Percentiles rank a stretch among this genome's conserved stretches.
phyloP scores from a whole-genome alignment of 1,140 invertebrate species.

The Bombyx mandarina region DNA sequence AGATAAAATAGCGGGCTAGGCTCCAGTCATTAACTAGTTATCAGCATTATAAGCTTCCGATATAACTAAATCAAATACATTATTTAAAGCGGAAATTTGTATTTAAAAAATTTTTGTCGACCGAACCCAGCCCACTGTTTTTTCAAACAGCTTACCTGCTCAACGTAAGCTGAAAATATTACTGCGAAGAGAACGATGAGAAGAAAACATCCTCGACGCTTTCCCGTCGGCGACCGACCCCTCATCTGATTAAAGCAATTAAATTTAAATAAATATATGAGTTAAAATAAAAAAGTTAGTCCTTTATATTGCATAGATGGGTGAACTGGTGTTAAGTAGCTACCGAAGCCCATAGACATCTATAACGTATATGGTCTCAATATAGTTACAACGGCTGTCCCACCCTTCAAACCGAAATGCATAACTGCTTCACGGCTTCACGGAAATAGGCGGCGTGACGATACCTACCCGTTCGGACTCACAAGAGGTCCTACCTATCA shows the following conservation, averaged over 20 bases:
- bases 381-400: too few species aligned
- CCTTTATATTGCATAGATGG: too few species aligned
- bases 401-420: too few species aligned
- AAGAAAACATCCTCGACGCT: constrained; percentile 33
- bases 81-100: too few species aligned
- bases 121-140: background rate
- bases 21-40: background rate
- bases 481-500: too few species aligned
- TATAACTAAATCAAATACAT: background rate
- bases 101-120: background rate
- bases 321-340: too few species aligned
- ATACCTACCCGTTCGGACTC: too few species aligned
- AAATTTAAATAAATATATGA: background rate
- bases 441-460: too few species aligned
- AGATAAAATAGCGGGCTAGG: background rate
- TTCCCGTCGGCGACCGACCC: constrained; percentile 19
- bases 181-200: constrained; percentile 31
- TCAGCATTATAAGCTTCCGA: background rate
- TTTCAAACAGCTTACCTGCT: constrained; percentile 31
- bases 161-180: constrained; percentile 38
- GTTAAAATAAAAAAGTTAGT: background rate
- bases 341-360: too few species aligned
- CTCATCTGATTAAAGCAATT: constrained; percentile 36
- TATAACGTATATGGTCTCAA: too few species aligned
- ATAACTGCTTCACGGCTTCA: too few species aligned